Conservation (phyloP, 2,888 invertebrate genomes). For the Chymomyza caudatula region DNA sequence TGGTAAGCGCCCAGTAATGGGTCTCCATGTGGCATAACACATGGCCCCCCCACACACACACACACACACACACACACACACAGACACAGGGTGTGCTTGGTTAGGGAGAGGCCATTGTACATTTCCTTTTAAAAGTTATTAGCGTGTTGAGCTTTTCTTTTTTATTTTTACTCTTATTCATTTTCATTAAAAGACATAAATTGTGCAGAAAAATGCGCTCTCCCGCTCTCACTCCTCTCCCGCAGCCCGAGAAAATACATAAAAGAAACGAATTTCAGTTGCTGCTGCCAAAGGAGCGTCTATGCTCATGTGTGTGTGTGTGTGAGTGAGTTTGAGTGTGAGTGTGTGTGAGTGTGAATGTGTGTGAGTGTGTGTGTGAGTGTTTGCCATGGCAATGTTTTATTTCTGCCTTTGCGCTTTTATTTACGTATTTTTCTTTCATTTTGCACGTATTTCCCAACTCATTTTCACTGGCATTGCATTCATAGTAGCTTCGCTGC, state of each 20-base stretch:
- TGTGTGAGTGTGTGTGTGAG: slow-evolving; percentile 15
- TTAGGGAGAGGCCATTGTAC: slow-evolving; percentile 40
- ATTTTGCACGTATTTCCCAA: slow-evolving; percentile 32
- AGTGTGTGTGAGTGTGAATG: slow-evolving; percentile 16
- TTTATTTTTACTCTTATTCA: slow-evolving; percentile 36
- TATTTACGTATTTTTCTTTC: slow-evolving; percentile 61
- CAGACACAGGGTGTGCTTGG: background rate
- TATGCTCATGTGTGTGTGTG: slow-evolving; percentile 19
- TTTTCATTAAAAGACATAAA: slow-evolving; percentile 73
- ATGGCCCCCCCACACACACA: slow-evolving; percentile 23
- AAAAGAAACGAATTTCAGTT: background rate
- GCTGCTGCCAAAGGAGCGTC: slow-evolving; percentile 45
- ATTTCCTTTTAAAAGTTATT: slow-evolving; percentile 68
- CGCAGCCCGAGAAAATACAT: background rate
- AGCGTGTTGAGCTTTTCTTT: slow-evolving; percentile 56
- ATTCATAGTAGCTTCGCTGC: slow-evolving; percentile 36
- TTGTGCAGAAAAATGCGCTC: slow-evolving; percentile 66
- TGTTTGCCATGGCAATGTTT: slow-evolving; percentile 41
- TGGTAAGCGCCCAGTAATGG: slow-evolving; percentile 34
- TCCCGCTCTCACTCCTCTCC: background rate
- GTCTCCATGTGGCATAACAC: slow-evolving; percentile 25
- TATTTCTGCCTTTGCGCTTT: slow-evolving; percentile 66
- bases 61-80: slow-evolving; percentile 18
- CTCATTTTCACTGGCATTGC: slow-evolving; percentile 41
- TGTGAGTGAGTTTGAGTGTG: slow-evolving; percentile 17